Evolutionary conservation across 2,888 invertebrate species (phyloP), one percentile per base, ranked within the genome.

Genomic region (Sisyra terminalis): DNA sequence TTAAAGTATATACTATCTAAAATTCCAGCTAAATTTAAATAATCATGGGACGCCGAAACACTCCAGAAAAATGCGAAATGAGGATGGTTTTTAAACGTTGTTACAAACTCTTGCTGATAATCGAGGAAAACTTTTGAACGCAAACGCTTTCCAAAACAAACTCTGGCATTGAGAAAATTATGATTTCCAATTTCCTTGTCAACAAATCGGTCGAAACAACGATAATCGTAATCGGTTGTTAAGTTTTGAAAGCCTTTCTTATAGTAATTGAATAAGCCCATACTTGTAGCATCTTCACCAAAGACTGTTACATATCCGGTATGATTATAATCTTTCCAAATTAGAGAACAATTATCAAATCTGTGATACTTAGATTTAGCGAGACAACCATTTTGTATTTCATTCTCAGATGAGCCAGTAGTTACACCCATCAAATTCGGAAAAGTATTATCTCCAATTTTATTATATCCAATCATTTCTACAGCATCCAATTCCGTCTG

Each of bases 371-470:
- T 34, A 2, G 16, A 42, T 4, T 48, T 47, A 1, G 70, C 69
- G 70, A 79, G 74, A 54, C 87, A 88, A 1, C 61, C 67, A 44
- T 64, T 62, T 40, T 65, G 65, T 38, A 87, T 57, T 52, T 87
- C 82, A 1, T 65, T 64, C 18, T 74, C 74, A 34, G 69, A 71
- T 35, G 78, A 57, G 0, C 92, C 92, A 3, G 78, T 74, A 9
- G 92, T 63, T 47, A 87, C 70, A 0, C 93, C 84, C 6, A 84
- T 73, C 45, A 94, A 58, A 59, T 94, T 94, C 1, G 90, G 89
- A 57, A 85, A 92, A 0, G 93, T 93, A 59, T 93, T 94, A 59
- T 93, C 93, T 2, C 78, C 94, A 7, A 94, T 83, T 69, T 93
- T 94, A 57, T 86, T 90, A 60, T 88, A 92, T 4, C 93, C 94